Evolutionary conservation across 2,888 invertebrate species (phyloP).

Genomic region (Drosophila demipolita): DNA sequence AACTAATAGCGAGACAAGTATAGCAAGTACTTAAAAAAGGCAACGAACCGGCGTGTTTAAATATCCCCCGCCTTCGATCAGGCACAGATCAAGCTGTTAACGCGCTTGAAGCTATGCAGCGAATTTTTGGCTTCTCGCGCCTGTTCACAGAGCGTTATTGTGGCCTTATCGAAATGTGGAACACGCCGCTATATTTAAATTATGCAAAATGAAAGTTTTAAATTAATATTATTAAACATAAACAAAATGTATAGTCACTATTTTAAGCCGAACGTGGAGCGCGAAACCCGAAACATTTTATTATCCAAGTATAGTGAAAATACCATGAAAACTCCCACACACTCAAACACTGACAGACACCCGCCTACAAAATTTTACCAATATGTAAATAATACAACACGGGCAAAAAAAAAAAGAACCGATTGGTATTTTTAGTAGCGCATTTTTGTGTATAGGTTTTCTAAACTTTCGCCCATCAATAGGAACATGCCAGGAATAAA

Average conservation of each 20-base stretch:
- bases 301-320: slow-evolving; percentile 55
- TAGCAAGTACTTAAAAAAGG: slow-evolving; percentile 60
- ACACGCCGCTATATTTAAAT: slow-evolving; percentile 62
- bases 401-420: slow-evolving; percentile 33
- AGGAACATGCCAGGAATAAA: slow-evolving; percentile 70
- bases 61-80: background rate
- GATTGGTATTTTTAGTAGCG: slow-evolving; percentile 66
- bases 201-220: slow-evolving; percentile 72
- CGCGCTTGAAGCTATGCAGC: slow-evolving; percentile 66
- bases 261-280: slow-evolving; percentile 80
- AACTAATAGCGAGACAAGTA: slow-evolving; percentile 59
- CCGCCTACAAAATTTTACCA: slow-evolving; percentile 44
- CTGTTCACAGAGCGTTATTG: slow-evolving; percentile 45
- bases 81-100: slow-evolving; percentile 46
- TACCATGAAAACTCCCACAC: slow-evolving; percentile 65
- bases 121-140: slow-evolving; percentile 61
- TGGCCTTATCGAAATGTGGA: background rate
- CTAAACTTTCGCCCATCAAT: slow-evolving; percentile 34
- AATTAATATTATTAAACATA: slow-evolving; percentile 78
- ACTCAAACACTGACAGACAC: slow-evolving; percentile 32
- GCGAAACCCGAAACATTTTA: slow-evolving; percentile 58
- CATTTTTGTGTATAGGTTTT: slow-evolving; percentile 72
- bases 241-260: slow-evolving; percentile 85
- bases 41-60: slow-evolving; percentile 56
- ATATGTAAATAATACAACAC: slow-evolving; percentile 70